Percentiles rank a stretch among this genome's conserved stretches.
Conservation (phyloP, 2,797 vertebrate genomes). For the Clarias fuscus region DNA sequence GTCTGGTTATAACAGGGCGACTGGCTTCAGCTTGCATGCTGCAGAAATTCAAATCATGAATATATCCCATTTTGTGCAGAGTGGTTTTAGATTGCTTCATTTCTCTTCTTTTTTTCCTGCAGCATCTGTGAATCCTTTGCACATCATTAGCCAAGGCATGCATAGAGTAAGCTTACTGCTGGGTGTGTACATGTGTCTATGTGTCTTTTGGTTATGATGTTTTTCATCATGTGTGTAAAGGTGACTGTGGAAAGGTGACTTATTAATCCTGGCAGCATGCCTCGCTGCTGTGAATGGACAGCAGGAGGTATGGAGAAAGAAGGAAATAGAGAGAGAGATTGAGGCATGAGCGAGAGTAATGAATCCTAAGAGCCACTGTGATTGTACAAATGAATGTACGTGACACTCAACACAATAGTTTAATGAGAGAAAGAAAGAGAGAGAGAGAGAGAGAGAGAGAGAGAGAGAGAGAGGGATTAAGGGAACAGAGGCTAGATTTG, state of each 20-base stretch:
- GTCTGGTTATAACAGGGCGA: conserved; percentile 66
- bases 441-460: conserved; percentile 19
- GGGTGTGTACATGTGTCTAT: background rate
- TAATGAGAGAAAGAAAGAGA: conserved; percentile 7
- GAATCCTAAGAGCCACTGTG: conserved; percentile 18
- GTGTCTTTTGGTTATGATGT: conserved; percentile 2
- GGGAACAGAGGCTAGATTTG: conserved; percentile 6
- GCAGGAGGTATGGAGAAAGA: background rate
- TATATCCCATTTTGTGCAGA: conserved; percentile 74
- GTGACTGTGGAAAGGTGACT: conserved; percentile 47
- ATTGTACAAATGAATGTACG: conserved; percentile 25
- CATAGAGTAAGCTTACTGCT: conserved; percentile 58
- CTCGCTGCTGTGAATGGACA: conserved; percentile 23
- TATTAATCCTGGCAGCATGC: conserved; percentile 29
- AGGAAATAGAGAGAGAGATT: conserved; percentile 11
- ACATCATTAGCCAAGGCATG: conserved; percentile 67
- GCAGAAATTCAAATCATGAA: conserved; percentile 74
- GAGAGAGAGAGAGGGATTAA: conserved; percentile 32
- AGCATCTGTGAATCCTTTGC: conserved; percentile 61
- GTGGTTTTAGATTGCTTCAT: conserved; percentile 77
- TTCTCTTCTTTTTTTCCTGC: conserved; percentile 58
- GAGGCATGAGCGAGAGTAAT: background rate
- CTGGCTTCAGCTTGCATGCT: conserved; percentile 58
- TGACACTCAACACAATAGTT: background rate
- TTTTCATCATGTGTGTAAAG: conserved; percentile 32